phyloP scores from a whole-genome alignment of 2,797 vertebrate species.

The Acrocephalus scirpaceus region DNA sequence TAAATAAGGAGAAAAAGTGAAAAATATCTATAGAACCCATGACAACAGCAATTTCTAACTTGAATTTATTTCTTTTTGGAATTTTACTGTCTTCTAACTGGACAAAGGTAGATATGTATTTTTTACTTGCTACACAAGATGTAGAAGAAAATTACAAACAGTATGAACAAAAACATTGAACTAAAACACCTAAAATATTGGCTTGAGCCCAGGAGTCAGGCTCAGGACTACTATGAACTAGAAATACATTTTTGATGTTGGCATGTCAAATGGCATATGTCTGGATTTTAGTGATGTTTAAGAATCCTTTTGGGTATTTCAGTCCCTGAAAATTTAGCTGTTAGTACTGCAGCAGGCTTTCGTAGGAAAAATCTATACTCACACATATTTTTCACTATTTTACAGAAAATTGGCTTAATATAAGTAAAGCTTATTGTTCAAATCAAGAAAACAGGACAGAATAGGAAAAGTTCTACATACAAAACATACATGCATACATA shows the following conservation, averaged over 20 bases:
- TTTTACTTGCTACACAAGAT: not conserved
- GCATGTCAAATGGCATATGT: not conserved
- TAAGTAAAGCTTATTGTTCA: not conserved
- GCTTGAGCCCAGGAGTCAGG: not conserved
- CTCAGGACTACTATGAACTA: not conserved
- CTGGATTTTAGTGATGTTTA: not conserved
- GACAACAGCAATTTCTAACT: not conserved
- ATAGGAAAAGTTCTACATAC: not conserved
- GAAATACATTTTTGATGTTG: not conserved
- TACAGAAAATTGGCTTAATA: not conserved
- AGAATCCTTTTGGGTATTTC: not conserved
- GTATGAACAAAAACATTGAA: not conserved
- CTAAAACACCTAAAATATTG: not conserved
- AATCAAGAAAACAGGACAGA: not conserved
- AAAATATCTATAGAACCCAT: not conserved
- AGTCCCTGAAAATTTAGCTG: not conserved
- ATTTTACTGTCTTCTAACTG: not conserved
- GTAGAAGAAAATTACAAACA: not conserved
- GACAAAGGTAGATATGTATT: fast-evolving
- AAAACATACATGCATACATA: not conserved
- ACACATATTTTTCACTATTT: not conserved
- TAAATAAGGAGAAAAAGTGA: not conserved
- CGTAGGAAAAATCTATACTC: not conserved
- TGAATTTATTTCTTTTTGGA: not conserved
- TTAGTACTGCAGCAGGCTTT: not conserved